Conservation (phyloP, 2,888 invertebrate species). For the Scaptomyza caliginosa region DNA sequence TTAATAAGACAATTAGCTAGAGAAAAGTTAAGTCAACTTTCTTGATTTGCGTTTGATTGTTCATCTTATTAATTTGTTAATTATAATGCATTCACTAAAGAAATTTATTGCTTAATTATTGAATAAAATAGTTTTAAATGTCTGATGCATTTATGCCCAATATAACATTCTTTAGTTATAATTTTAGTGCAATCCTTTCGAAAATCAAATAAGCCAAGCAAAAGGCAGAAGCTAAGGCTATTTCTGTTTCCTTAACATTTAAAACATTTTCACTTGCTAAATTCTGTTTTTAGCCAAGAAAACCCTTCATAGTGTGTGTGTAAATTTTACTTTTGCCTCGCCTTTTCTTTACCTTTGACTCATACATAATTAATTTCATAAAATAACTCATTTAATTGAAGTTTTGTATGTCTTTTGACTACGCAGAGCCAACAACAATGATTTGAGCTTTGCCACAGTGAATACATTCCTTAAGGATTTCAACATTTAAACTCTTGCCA, state of each 20-base stretch:
- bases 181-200: slow-evolving; percentile 6
- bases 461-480: background rate
- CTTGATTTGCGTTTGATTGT: too few relatives aligned
- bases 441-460: slow-evolving; percentile 27
- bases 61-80: too few relatives aligned
- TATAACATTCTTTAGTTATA: too few relatives aligned
- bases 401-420: slow-evolving; percentile 57
- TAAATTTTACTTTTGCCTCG: background rate
- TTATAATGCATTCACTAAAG: too few relatives aligned
- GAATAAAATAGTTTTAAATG: too few relatives aligned
- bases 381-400: slow-evolving; percentile 74
- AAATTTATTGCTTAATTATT: too few relatives aligned
- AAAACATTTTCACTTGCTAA: slow-evolving; percentile 21
- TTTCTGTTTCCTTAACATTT: slow-evolving; percentile 29
- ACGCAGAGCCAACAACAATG: slow-evolving; percentile 7
- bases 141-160: too few relatives aligned
- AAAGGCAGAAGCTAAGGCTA: slow-evolving; percentile 24
- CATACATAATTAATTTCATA: slow-evolving; percentile 70
- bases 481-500: background rate
- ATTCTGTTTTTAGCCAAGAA: slow-evolving; percentile 10
- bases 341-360: slow-evolving; percentile 37
- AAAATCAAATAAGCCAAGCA: slow-evolving; percentile 16
- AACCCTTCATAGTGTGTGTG: background rate
- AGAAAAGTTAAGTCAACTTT: too few relatives aligned
- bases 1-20: slow-evolving; percentile 43